Evolutionary conservation across 2,113 vertebrate species (phyloP).

Genomic region (Maccullochella peelii): DNA sequence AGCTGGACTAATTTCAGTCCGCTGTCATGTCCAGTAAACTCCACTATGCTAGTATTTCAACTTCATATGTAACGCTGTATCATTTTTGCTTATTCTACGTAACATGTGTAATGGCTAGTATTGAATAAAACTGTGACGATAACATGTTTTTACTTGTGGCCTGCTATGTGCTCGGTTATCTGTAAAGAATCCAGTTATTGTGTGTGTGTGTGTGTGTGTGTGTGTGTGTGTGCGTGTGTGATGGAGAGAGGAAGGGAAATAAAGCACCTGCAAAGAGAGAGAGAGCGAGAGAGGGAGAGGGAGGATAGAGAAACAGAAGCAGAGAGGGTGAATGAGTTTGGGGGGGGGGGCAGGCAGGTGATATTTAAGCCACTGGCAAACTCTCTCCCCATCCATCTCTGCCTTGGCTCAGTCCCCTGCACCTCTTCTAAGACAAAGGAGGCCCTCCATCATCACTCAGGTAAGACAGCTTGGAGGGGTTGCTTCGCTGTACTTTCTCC

Average conservation of each 20-base stretch:
- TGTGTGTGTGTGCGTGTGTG: slow-evolving; percentile 9
- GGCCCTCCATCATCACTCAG: slow-evolving; percentile 79
- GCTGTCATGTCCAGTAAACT: slow-evolving; percentile 52
- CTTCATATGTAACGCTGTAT: slow-evolving; percentile 64
- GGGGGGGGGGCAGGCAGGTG: slow-evolving; percentile 59
- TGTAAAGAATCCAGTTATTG: neutral
- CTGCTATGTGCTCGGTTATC: slow-evolving; percentile 19
- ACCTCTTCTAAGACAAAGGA: slow-evolving; percentile 77
- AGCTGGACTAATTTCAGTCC: slow-evolving; percentile 39
- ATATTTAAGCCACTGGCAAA: slow-evolving; percentile 85
- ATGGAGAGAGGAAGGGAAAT: slow-evolving; percentile 16
- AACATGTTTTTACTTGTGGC: slow-evolving; percentile 22
- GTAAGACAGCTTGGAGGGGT: slow-evolving; percentile 73
- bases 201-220: neutral
- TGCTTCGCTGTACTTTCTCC: slow-evolving; percentile 63
- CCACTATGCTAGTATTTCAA: slow-evolving; percentile 43
- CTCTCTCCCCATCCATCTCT: slow-evolving; percentile 80
- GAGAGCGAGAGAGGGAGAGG: neutral
- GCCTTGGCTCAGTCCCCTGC: slow-evolving; percentile 73
- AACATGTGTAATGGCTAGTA: slow-evolving; percentile 67
- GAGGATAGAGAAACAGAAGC: slow-evolving; percentile 55
- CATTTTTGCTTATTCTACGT: slow-evolving; percentile 70
- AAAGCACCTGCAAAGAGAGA: slow-evolving; percentile 34
- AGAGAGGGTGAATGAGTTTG: slow-evolving; percentile 45
- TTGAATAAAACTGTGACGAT: slow-evolving; percentile 79